Evolutionary conservation across 2,797 vertebrate species (phyloP).

Genomic region (Xyrichtys novacula): DNA sequence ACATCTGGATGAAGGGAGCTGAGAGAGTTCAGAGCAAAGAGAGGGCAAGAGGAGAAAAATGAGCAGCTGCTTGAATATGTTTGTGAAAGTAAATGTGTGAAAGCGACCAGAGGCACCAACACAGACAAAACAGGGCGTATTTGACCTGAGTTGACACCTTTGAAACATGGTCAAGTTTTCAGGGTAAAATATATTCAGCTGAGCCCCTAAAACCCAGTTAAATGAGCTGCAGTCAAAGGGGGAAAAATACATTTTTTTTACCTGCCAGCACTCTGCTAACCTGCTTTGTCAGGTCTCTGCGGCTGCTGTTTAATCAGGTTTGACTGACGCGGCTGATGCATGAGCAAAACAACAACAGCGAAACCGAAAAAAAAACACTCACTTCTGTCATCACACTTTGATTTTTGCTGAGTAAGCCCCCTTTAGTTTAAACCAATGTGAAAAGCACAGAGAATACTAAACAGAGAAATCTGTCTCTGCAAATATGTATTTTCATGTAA

Average conservation of each 20-base stretch:
- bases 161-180: too few species aligned
- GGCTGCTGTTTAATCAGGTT: background rate
- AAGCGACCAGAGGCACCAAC: too few species aligned
- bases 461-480: background rate
- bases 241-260: background rate
- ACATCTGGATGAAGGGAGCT: background rate
- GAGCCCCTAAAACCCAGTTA: too few species aligned
- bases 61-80: too few species aligned
- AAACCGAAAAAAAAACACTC: background rate
- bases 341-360: background rate
- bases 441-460: background rate
- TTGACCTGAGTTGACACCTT: too few species aligned
- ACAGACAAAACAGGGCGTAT: too few species aligned
- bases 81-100: background rate
- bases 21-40: background rate
- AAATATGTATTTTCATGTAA: too few species aligned
- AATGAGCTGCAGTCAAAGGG: background rate
- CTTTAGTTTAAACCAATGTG: background rate
- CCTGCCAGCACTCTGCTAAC: background rate
- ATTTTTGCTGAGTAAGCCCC: background rate
- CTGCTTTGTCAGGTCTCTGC: background rate
- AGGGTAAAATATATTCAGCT: too few species aligned
- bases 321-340: background rate
- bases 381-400: background rate
- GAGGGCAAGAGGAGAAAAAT: background rate